These are phyloP conservation scores for Epizoanthus rinbou DNA, from an alignment of 92 coral and sea anemone genomes.

Conservation along the genomic window DNA sequence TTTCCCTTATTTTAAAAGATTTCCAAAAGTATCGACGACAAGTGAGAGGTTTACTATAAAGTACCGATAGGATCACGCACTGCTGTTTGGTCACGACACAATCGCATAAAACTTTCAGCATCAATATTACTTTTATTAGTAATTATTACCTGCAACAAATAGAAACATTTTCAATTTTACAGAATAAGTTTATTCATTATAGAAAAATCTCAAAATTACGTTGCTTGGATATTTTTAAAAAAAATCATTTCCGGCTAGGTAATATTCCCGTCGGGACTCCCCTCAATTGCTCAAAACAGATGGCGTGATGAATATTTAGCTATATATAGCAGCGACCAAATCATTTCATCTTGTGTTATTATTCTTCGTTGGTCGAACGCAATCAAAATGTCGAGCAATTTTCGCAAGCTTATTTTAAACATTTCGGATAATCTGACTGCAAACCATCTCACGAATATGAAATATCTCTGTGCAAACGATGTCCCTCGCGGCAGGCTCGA, in stretches of 20 bases:
- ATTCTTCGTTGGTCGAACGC: neutral
- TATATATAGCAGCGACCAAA: too few relatives aligned
- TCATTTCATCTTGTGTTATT: neutral
- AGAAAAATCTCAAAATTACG: too few relatives aligned
- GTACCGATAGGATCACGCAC: neutral
- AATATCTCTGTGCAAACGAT: constrained; percentile 18
- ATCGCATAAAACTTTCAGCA: too few relatives aligned
- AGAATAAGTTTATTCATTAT: too few relatives aligned
- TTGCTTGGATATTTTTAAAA: neutral
- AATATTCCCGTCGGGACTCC: constrained; percentile 1
- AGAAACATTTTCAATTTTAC: too few relatives aligned
- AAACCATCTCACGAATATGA: neutral
- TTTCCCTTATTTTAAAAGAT: too few relatives aligned
- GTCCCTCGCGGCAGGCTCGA: neutral
- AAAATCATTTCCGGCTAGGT: constrained; percentile 1
- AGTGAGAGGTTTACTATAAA: too few relatives aligned
- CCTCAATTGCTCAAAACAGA: neutral
- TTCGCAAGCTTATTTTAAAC: constrained; percentile 7
- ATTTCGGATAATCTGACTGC: neutral
- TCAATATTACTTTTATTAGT: too few relatives aligned
- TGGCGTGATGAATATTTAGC: neutral
- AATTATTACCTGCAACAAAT: too few relatives aligned
- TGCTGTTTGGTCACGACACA: too few relatives aligned
- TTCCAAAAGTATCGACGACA: too few relatives aligned
- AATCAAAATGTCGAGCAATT: neutral